Percentiles rank a stretch among this genome's conserved stretches.
Conservation (phyloP, 2,888 invertebrate genomes). For the Drosophila setosimentum region DNA sequence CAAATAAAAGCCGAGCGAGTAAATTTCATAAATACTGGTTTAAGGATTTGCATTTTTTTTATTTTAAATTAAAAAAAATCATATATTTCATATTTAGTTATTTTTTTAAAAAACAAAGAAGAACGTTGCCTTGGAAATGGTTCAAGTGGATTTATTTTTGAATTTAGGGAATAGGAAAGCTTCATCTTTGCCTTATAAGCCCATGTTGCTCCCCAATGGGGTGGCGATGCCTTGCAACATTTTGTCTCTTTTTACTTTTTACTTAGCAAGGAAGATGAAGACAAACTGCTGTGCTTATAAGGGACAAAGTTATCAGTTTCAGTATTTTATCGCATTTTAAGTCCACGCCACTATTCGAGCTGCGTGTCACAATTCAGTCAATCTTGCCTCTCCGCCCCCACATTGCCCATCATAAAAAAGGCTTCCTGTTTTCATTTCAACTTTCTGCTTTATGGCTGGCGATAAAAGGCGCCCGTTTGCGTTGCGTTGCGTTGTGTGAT, state of each 20-base stretch:
- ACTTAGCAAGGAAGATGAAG: background rate
- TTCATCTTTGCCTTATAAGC: background rate
- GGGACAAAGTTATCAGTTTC: conserved; percentile 58
- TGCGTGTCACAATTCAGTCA: conserved; percentile 59
- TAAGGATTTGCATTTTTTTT: fast-evolving
- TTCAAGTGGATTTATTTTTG: no score
- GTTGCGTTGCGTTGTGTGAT: conserved; percentile 25
- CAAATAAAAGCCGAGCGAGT: background rate
- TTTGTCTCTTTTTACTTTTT: background rate
- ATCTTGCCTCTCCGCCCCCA: conserved; percentile 19
- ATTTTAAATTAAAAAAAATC: no score
- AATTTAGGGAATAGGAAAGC: background rate
- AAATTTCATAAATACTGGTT: background rate
- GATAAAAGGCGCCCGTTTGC: conserved; percentile 49
- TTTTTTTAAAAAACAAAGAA: no score
- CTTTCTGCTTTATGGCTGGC: conserved; percentile 50
- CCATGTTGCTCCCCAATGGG: background rate
- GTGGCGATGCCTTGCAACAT: background rate
- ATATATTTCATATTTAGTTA: no score
- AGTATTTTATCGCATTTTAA: conserved; percentile 58
- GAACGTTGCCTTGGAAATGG: no score
- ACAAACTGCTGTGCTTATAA: conserved; percentile 19
- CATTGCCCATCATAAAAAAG: conserved; percentile 23
- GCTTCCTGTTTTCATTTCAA: conserved; percentile 63
- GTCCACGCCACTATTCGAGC: conserved; percentile 50